phyloP scores from a whole-genome alignment of 2,797 vertebrate genomes.

The Tauraco hartlaubi region DNA sequence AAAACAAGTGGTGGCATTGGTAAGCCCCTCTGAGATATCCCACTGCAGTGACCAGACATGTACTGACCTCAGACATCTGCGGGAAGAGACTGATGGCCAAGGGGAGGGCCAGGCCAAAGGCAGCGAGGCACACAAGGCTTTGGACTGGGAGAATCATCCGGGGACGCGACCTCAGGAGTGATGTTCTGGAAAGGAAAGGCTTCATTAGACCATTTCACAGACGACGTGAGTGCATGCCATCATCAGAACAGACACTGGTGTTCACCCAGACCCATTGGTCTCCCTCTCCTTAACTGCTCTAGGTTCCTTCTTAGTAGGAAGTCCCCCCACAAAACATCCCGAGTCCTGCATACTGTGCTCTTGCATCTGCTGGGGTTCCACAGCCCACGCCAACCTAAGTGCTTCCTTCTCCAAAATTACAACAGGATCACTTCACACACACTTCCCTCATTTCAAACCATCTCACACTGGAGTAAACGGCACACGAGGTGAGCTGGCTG shows the following conservation, averaged over 20 bases:
- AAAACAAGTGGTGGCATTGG: not conserved
- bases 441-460: not conserved
- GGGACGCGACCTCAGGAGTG: slow-evolving; percentile 84
- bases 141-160: slow-evolving; percentile 89
- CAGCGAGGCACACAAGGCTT: slow-evolving; percentile 91
- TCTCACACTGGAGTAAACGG: accelerated
- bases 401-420: not conserved
- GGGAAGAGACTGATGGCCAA: slow-evolving; percentile 96
- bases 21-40: not conserved
- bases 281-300: not conserved
- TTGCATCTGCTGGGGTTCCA: not conserved
- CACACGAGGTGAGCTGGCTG: accelerated
- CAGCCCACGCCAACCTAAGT: not conserved
- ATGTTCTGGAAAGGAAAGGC: slow-evolving; percentile 80
- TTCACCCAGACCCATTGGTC: not conserved
- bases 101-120: slow-evolving; percentile 92
- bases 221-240: accelerated
- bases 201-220: not conserved
- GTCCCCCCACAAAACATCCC: not conserved
- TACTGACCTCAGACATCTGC: slow-evolving; percentile 93
- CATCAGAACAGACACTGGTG: accelerated
- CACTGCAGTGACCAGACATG: accelerated
- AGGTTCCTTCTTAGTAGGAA: not conserved
- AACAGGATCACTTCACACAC: not conserved
- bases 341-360: too few relatives aligned